Base-by-base conservation (phyloP, 2,113 vertebrate genomes). In the Crotalus horridus region DNA sequence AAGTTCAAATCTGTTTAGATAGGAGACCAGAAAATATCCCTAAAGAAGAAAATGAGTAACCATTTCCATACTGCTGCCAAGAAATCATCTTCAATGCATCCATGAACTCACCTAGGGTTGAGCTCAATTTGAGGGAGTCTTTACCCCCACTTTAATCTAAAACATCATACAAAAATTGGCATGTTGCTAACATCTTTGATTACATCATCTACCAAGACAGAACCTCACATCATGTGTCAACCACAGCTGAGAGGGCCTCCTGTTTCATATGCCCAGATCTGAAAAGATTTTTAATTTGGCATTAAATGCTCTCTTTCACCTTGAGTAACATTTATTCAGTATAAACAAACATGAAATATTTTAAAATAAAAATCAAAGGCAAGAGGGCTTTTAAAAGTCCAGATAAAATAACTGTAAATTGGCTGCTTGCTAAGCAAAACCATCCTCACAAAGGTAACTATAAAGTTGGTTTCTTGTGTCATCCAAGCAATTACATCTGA, bases 271-370 rank as follows among this genome's bases (percentile, higher is more conserved):
- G 33, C 54, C 89, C 39, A 39, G 94, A 91, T 88, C 90, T 89
- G 59, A 94, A 96, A 95, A 81, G 85, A 85, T 92, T 93, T 94
- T 93, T 94, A n/a, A 93, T 95, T 39, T 94, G 46, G 89, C 61
- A 12, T 86, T 94, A 94, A 90, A 54, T 88, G 53, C 55, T 93
- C 92, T 91, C 86, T 58, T 88, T 95, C 89, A 93, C 92, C 91
- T 95, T 58, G 46, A 87, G 29, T 13, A 4, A 89, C 91, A 81
- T 93, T 87, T 94, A n/a, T 89, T 88, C 61, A 94, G 17, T 56
- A 61, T 91, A 96, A 96, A 95, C 87, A 96, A 95, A 95, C 90
- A 81, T 3, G 69, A 92, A 95, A 92, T 26, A 92, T 93, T 46
- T 90, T 91, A 90, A 53, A 39, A 81, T 92, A 90, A 93, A 87